Conservation (phyloP, 1,140 invertebrate genomes). For the Bacillus rossius region DNA sequence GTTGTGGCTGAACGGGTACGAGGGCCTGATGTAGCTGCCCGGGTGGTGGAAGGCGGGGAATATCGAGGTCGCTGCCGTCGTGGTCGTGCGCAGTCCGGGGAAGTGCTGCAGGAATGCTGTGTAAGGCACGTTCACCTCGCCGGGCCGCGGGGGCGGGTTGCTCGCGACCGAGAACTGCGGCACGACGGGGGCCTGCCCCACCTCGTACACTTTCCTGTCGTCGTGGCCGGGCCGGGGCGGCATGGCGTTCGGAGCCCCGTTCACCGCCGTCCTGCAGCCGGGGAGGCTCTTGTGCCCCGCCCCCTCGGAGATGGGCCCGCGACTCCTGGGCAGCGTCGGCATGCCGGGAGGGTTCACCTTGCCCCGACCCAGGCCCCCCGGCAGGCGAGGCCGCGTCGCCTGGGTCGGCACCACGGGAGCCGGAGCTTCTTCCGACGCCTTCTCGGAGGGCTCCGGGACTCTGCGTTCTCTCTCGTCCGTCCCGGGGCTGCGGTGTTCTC, state of each 20-base stretch:
- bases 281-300: constrained; percentile 12
- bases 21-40: constrained; percentile 11
- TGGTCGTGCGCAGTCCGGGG: constrained; percentile 35
- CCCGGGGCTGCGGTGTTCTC: constrained; percentile 16
- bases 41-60: constrained; percentile 17
- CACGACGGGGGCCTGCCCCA: background rate
- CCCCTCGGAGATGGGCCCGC: constrained; percentile 19
- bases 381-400: background rate
- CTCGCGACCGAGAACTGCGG: constrained; percentile 3
- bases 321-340: constrained; percentile 23
- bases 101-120: constrained; percentile 40
- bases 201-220: constrained; percentile 10
- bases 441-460: constrained; percentile 4
- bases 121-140: constrained; percentile 24
- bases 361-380: constrained; percentile 17
- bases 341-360: constrained; percentile 23
- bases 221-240: background rate
- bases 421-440: constrained; percentile 5
- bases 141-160: constrained; percentile 22
- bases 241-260: background rate
- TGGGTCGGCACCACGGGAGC: too few species aligned
- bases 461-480: constrained; percentile 14
- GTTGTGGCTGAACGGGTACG: constrained; percentile 11
- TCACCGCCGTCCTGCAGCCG: constrained; percentile 9
- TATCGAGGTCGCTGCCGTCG: constrained; percentile 45